These are phyloP conservation scores for Adoxophyes honmai DNA, from an alignment of 1,140 invertebrate genomes.

Conservation along the genomic window DNA sequence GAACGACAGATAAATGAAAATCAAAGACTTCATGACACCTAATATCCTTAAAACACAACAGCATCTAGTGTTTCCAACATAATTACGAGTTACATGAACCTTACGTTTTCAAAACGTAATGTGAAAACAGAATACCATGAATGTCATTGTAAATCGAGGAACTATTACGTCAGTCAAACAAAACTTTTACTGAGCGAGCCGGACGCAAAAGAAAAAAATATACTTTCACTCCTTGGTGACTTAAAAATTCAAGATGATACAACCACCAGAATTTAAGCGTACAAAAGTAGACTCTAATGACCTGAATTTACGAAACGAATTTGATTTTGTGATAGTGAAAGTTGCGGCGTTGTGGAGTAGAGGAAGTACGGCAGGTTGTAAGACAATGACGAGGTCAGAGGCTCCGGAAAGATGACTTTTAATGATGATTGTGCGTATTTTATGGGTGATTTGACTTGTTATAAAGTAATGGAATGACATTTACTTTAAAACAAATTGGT, in stretches of 20 bases:
- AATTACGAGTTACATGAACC: slow-evolving; percentile 19
- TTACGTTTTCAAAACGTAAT: slow-evolving; percentile 16
- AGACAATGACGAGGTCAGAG: slow-evolving; percentile 57
- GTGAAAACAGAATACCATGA: slow-evolving; percentile 23
- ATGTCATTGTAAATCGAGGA: slow-evolving; percentile 34
- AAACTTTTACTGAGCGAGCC: slow-evolving; percentile 65
- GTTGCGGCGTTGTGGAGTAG: background rate
- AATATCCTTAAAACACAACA: no score
- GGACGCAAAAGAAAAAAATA: slow-evolving; percentile 58
- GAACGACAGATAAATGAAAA: no score
- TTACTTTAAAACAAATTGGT: background rate
- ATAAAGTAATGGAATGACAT: background rate
- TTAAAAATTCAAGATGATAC: slow-evolving; percentile 25
- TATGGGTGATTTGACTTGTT: slow-evolving; percentile 1
- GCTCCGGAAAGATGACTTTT: slow-evolving; percentile 33
- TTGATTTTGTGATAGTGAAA: background rate
- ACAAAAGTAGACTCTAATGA: slow-evolving; percentile 15
- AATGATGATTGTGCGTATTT: slow-evolving; percentile 23
- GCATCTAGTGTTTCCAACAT: background rate
- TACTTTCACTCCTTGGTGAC: slow-evolving; percentile 55
- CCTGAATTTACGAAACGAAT: slow-evolving; percentile 5
- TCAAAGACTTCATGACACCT: no score
- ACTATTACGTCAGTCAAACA: slow-evolving; percentile 51
- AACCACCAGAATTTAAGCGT: background rate
- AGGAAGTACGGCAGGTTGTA: slow-evolving; percentile 30